Percentiles rank a stretch among this genome's conserved stretches.
Evolutionary conservation across 2,113 vertebrate species (phyloP).

Genomic region (Hymenochirus boettgeri): DNA sequence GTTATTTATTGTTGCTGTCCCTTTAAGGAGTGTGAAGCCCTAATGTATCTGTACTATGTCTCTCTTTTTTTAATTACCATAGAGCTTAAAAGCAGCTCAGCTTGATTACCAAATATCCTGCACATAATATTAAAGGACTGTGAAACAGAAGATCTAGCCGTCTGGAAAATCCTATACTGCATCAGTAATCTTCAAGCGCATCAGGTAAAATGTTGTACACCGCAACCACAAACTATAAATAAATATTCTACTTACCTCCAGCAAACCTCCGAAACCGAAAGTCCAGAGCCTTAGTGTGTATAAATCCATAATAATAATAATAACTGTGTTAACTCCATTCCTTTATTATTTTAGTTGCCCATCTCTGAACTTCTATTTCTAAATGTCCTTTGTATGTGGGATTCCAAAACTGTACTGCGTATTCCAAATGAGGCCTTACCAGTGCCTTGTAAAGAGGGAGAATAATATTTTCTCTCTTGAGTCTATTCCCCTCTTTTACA

Average conservation of each 20-base stretch:
- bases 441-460: no score
- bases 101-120: conserved; percentile 57
- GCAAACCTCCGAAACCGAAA: conserved; percentile 86
- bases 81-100: conserved; percentile 45
- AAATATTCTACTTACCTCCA: conserved; percentile 86
- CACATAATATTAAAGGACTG: conserved; percentile 57
- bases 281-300: no score
- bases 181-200: conserved; percentile 61
- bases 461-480: no score
- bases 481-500: no score
- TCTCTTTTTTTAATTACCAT: conserved; percentile 11
- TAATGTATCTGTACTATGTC: background rate
- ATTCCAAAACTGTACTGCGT: no score
- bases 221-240: conserved; percentile 75
- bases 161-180: conserved; percentile 59
- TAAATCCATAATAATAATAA: no score
- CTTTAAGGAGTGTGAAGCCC: background rate
- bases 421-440: no score
- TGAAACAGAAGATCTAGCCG: conserved; percentile 53
- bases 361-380: no score
- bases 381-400: no score
- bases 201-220: conserved; percentile 67
- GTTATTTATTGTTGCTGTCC: background rate
- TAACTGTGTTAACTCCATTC: no score
- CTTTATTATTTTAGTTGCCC: no score